These are phyloP conservation scores for Rhineura floridana DNA, from an alignment of 2,113 vertebrate genomes.

Conservation along the genomic window DNA sequence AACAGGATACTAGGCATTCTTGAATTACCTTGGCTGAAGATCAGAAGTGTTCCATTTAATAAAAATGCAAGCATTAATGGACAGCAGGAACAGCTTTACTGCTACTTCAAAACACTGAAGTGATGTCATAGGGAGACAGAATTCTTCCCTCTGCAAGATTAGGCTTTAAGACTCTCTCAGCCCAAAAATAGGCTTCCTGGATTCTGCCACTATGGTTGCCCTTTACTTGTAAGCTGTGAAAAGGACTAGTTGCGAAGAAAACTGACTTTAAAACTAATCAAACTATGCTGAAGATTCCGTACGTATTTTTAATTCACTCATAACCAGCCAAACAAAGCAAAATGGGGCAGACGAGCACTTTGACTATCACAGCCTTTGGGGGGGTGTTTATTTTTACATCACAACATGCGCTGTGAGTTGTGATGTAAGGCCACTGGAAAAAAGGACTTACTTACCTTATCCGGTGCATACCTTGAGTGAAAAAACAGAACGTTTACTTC, in stretches of 20 bases:
- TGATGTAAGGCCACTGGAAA: constrained; percentile 90
- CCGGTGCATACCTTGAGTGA: constrained; percentile 75
- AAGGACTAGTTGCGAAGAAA: constrained; percentile 96
- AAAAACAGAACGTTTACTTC: constrained; percentile 81
- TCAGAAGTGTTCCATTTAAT: neutral
- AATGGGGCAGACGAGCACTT: constrained; percentile 97
- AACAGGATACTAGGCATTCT: neutral
- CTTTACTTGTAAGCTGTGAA: constrained; percentile 92
- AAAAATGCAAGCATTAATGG: neutral
- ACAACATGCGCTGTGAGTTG: constrained; percentile 88
- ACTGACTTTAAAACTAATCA: constrained; percentile 93
- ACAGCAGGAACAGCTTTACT: neutral
- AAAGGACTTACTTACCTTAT: constrained; percentile 78
- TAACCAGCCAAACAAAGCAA: constrained; percentile 99
- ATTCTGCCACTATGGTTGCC: constrained; percentile 14
- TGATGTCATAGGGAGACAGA: neutral
- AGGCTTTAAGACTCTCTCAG: neutral
- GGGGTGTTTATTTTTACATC: constrained; percentile 83
- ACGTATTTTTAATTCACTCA: constrained; percentile 97
- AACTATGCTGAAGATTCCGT: constrained; percentile 90
- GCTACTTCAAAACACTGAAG: neutral
- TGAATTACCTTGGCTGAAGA: neutral
- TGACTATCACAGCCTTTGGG: constrained; percentile 91
- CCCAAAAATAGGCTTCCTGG: neutral
- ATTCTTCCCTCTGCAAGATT: neutral